These are phyloP conservation scores for Elaphurus davidianus DNA, from an alignment of 2,113 vertebrate species.

Conservation along the genomic window DNA sequence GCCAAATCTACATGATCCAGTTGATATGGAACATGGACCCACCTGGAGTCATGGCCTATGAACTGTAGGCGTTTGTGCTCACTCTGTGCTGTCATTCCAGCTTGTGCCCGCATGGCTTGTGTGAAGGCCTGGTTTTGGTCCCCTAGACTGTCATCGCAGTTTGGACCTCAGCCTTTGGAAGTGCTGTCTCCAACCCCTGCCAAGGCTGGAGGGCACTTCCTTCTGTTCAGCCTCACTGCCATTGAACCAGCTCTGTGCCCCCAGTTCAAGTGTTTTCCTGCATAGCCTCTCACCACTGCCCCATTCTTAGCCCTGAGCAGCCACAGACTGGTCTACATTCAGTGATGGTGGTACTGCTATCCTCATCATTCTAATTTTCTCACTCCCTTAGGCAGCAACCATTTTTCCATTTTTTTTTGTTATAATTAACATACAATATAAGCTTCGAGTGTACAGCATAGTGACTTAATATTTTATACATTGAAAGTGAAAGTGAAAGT, in stretches of 20 bases:
- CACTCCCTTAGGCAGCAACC: not conserved
- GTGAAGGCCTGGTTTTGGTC: not conserved
- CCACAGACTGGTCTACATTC: accelerated
- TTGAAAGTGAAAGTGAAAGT: not conserved
- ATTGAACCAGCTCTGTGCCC: not conserved
- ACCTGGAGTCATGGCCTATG: accelerated
- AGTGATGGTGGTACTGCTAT: accelerated
- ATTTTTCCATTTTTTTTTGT: not conserved
- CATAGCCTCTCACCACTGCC: not conserved
- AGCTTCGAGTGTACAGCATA: not conserved
- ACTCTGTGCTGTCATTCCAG: not conserved
- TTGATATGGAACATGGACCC: not conserved
- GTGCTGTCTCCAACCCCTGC: not conserved
- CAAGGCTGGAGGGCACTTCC: not conserved
- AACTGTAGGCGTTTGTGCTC: not conserved
- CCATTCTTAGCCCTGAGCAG: not conserved
- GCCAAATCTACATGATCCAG: not conserved
- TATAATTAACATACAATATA: not conserved
- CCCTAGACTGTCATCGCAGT: accelerated
- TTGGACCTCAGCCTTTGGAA: not conserved
- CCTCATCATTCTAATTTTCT: not conserved
- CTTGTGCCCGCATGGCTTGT: not conserved
- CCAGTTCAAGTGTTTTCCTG: not conserved
- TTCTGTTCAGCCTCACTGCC: not conserved
- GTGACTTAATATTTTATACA: not conserved